phyloP scores from a whole-genome alignment of 64 coral and sea anemone genomes.

The Montipora sp. region DNA sequence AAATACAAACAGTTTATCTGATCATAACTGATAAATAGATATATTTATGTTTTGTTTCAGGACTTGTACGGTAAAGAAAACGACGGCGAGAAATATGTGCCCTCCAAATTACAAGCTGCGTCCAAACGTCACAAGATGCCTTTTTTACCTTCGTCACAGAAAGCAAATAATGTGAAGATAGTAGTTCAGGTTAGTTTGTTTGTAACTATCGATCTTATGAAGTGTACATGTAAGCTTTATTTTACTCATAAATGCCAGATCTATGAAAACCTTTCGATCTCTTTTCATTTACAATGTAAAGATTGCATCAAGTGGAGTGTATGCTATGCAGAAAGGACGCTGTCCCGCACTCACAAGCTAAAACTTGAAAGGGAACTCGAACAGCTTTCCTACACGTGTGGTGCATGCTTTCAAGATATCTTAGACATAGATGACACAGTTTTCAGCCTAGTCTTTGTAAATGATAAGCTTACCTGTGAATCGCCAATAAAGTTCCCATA shows the following conservation, averaged over 20 bases:
- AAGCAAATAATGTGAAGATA: conserved; percentile 68
- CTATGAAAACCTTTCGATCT: background rate
- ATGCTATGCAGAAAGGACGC: no score
- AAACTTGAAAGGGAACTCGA: conserved; percentile 57
- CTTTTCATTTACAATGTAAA: background rate
- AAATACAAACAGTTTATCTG: background rate
- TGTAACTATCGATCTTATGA: conserved; percentile 34
- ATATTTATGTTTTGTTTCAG: conserved; percentile 9
- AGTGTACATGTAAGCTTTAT: conserved; percentile 9
- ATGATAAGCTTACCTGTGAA: conserved; percentile 57
- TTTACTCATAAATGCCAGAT: background rate
- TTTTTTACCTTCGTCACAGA: conserved; percentile 68
- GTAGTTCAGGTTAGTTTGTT: conserved; percentile 60
- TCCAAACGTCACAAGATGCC: conserved; percentile 44
- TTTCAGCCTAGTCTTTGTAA: conserved; percentile 48
- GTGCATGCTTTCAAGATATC: conserved; percentile 67
- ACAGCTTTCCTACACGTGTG: conserved; percentile 56
- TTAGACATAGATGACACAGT: conserved; percentile 22
- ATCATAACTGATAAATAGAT: background rate
- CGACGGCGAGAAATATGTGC: conserved; percentile 36
- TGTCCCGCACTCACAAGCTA: no score
- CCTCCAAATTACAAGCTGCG: conserved; percentile 58
- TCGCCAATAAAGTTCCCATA: conserved; percentile 46
- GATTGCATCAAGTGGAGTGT: no score
- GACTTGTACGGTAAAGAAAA: conserved; percentile 70